Evolutionary conservation across 1,140 invertebrate genomes (phyloP).

Genomic region (Trachymyrmex septentrionalis): DNA sequence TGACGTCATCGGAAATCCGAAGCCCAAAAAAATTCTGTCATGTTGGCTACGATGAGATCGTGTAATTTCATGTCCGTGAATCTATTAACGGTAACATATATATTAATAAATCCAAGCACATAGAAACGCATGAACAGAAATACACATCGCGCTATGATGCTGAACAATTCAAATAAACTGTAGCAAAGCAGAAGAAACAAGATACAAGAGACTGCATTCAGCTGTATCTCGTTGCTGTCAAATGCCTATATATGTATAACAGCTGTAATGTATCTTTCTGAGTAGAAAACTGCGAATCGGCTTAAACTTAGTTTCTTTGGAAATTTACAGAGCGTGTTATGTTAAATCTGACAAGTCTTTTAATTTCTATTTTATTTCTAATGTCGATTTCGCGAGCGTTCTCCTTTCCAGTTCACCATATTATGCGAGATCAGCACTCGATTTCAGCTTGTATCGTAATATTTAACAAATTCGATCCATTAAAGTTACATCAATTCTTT

Average conservation of each 20-base stretch:
- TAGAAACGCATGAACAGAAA: neutral
- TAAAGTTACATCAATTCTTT: neutral
- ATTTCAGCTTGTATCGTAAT: neutral
- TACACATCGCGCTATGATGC: neutral
- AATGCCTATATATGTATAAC: neutral
- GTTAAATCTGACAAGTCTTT: constrained; percentile 10
- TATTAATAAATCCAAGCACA: constrained; percentile 16
- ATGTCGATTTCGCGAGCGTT: constrained; percentile 9
- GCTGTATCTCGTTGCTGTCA: neutral
- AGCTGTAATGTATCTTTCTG: neutral
- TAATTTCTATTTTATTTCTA: constrained; percentile 40
- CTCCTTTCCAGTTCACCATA: neutral
- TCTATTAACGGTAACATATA: neutral
- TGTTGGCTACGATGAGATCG: neutral
- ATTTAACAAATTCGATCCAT: neutral
- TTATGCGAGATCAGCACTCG: neutral
- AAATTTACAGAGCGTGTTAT: constrained; percentile 34
- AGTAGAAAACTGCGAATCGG: neutral
- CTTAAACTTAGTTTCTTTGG: constrained; percentile 11
- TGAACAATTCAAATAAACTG: neutral
- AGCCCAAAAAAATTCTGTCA: neutral
- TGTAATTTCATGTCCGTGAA: constrained; percentile 12
- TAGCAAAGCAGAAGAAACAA: neutral
- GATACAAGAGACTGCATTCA: neutral
- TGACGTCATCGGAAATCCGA: constrained; percentile 2